These are phyloP conservation scores for Tragelaphus buxtoni DNA, from an alignment of 2,113 vertebrate genomes.

Conservation along the genomic window DNA sequence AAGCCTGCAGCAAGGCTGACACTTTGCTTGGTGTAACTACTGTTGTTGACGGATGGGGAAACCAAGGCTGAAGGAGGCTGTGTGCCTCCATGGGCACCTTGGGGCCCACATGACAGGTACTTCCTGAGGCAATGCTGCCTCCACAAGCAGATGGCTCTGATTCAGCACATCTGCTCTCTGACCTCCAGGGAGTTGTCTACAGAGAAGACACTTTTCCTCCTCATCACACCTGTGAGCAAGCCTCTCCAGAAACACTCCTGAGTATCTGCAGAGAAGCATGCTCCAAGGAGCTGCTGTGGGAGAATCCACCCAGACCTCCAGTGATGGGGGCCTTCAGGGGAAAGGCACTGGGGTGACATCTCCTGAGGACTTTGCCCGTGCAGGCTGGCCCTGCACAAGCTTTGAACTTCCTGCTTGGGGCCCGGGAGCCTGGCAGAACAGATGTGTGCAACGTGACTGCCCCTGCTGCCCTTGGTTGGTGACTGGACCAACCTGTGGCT, in stretches of 20 bases:
- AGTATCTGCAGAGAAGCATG: not conserved
- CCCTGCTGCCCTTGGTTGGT: accelerated
- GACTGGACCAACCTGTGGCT: not conserved
- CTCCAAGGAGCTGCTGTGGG: not conserved
- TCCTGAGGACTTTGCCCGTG: not conserved
- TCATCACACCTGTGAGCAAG: not conserved
- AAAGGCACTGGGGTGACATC: not conserved
- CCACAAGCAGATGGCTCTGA: not conserved
- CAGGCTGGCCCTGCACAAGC: not conserved
- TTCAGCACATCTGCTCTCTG: not conserved
- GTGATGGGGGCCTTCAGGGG: not conserved
- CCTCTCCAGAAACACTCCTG: not conserved
- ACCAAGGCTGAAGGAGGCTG: not conserved
- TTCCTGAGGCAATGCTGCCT: not conserved
- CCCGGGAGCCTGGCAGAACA: not conserved
- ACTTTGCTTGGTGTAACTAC: not conserved
- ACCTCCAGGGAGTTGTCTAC: not conserved
- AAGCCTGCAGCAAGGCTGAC: not conserved
- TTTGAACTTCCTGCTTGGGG: not conserved
- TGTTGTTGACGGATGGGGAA: not conserved
- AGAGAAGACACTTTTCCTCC: not conserved
- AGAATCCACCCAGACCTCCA: not conserved
- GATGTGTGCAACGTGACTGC: not conserved
- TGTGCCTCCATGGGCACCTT: not conserved
- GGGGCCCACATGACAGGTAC: not conserved